A percentile compares a stretch with the other conserved stretches of the same genome.
Conservation (phyloP, 1,140 invertebrate genomes). For the Euglossa dilemma region DNA sequence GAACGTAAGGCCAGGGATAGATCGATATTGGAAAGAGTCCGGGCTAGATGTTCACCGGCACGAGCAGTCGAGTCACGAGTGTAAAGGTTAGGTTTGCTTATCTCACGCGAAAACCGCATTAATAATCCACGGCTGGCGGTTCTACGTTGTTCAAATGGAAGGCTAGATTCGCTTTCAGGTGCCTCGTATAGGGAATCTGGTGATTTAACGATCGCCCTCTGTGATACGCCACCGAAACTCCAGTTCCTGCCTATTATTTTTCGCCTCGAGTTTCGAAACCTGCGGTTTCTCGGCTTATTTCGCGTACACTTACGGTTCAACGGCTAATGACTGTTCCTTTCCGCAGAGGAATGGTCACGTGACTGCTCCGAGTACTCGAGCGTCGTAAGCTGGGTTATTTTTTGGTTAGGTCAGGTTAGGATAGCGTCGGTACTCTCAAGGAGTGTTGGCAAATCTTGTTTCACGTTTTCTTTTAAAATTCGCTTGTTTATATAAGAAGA, state of each 20-base stretch:
- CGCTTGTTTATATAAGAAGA: no score
- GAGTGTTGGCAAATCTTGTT: no score
- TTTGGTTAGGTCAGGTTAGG: not conserved
- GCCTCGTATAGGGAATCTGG: not conserved
- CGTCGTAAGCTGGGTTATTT: not conserved
- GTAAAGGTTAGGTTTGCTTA: conserved; percentile 45
- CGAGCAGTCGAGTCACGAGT: conserved; percentile 26
- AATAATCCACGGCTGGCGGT: conserved; percentile 33
- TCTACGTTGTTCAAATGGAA: conserved; percentile 26
- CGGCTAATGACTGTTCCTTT: not conserved
- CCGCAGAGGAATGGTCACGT: not conserved
- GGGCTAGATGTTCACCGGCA: conserved; percentile 1
- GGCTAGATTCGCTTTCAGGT: conserved; percentile 8
- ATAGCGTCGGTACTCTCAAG: no score
- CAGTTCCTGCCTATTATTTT: not conserved
- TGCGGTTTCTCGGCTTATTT: not conserved
- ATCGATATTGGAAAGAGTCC: conserved; percentile 38
- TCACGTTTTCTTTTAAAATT: no score
- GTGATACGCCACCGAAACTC: not conserved
- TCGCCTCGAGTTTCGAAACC: not conserved
- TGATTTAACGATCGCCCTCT: conserved; percentile 34
- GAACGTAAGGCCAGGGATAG: not conserved
- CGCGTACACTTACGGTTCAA: not conserved
- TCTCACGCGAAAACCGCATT: conserved; percentile 53
- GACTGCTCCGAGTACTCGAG: no score